Percentiles rank a stretch among this genome's conserved stretches.
phyloP scores from a whole-genome alignment of 2,113 vertebrate genomes.

The Apteryx mantelli region DNA sequence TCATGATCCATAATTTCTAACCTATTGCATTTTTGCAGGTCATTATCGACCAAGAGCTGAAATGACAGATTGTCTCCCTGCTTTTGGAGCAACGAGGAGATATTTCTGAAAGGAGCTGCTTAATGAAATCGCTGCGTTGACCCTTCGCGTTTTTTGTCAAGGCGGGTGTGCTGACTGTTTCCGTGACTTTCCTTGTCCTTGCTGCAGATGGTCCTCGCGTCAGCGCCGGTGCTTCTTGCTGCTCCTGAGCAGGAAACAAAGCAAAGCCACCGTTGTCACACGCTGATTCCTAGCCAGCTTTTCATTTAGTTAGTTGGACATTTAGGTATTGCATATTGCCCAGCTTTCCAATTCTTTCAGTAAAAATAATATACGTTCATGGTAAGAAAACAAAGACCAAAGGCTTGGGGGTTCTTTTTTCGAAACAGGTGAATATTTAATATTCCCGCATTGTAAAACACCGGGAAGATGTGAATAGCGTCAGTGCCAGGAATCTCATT shows the following conservation, averaged over 20 bases:
- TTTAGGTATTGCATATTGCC: neutral
- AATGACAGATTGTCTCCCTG: slow-evolving; percentile 1
- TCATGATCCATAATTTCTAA: neutral
- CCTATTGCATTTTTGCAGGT: neutral
- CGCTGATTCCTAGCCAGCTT: neutral
- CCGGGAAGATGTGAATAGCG: neutral
- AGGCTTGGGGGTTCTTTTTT: neutral
- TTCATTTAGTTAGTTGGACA: neutral
- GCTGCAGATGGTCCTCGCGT: slow-evolving; percentile 47
- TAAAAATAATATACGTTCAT: neutral
- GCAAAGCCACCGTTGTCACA: neutral
- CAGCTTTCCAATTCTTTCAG: neutral
- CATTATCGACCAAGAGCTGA: neutral
- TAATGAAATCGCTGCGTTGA: slow-evolving; percentile 20
- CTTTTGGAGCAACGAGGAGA: neutral
- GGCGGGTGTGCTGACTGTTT: neutral
- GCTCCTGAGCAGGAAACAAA: slow-evolving; percentile 41
- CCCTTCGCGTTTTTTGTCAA: neutral
- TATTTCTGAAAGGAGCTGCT: neutral
- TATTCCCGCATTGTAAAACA: neutral
- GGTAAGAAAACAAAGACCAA: slow-evolving; percentile 13
- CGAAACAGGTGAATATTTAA: neutral
- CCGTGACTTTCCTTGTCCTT: slow-evolving; percentile 43
- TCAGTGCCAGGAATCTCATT: neutral
- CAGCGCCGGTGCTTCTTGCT: neutral